These are phyloP conservation scores for Chloroceryle amazona DNA, from an alignment of 2,797 vertebrate species.

Conservation along the genomic window DNA sequence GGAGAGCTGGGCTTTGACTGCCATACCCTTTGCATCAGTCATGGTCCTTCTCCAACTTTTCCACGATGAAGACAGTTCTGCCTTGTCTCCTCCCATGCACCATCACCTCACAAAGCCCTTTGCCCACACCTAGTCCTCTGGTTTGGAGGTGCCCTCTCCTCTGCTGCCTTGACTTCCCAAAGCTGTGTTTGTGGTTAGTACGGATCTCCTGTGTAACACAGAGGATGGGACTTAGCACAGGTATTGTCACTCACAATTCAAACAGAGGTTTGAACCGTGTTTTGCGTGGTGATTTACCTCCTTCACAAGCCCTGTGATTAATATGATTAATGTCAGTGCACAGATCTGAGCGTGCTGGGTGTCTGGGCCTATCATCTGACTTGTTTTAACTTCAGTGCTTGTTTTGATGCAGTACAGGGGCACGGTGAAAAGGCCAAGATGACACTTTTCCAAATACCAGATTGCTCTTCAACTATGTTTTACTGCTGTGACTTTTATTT, in stretches of 20 bases:
- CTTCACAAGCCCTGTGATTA: neutral
- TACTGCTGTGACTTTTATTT: neutral
- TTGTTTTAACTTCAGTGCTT: neutral
- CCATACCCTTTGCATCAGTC: rapidly evolving
- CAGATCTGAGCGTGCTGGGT: neutral
- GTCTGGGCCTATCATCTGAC: neutral
- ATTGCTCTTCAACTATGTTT: neutral
- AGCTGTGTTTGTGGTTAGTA: neutral
- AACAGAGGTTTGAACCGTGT: neutral
- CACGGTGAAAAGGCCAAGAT: neutral
- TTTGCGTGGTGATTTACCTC: neutral
- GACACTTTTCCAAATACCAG: neutral
- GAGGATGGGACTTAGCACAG: neutral
- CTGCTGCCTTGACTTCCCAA: neutral
- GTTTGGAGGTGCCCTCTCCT: neutral
- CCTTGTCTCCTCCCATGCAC: neutral
- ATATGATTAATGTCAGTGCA: neutral
- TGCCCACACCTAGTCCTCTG: neutral
- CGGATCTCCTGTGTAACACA: neutral
- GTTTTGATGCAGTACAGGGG: neutral
- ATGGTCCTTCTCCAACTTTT: neutral
- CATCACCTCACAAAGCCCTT: neutral
- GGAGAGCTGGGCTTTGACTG: neutral
- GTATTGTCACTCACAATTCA: neutral
- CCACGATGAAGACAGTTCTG: neutral